Base-by-base conservation (phyloP, 2,888 invertebrate genomes). In the Mesorhabditis belari region DNA sequence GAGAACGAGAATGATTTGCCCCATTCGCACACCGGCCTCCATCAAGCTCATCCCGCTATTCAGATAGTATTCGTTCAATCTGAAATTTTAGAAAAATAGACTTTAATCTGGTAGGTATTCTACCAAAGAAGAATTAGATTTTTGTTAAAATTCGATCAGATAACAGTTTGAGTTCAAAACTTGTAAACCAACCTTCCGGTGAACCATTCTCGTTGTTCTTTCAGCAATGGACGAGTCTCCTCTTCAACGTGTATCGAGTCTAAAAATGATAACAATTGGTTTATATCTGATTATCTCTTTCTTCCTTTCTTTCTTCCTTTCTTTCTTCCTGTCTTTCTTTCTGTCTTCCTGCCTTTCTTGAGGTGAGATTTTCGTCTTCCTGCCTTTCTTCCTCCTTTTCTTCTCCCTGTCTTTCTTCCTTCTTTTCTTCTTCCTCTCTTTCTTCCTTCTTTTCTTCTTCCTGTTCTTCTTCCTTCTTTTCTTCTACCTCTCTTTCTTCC, bases 1-100 rank as follows among this genome's bases (percentile, higher is more conserved):
- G 23, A 79, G 62, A 2, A 78, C 56, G 35, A 74, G 55, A 17
- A 69, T 63, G 53, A 78, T 63, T 58, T 78, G 70, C 5, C 77
- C 78, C 28, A 78, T 62, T 19, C 78, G 64, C 3, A 77, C 56
- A 9, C 63, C 68, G 5, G 72, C 68, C 21, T 78, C 74, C 19
- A 28, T 19, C 44, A 61, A 51, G n/a, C 61, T 62, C 1, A 60
- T 29, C 2, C 58, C 51, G 27, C 61, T 61, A 3, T 64, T 62
- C n/a, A 35, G n/a, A 53, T 67, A 71, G 54, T 26, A 54, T 19
- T 26, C 54, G 17, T 24, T 12, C 9, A 54, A 17, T 6, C 51
- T 17, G 21, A 21, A 21, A 51, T 19, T 6, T 17, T 6, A 19
- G 51, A 19, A 6, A 51, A 51, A 19, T 9, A 17, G n/a, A n/a